Percentiles rank a stretch among this genome's conserved stretches.
Evolutionary conservation across 2,797 vertebrate genomes (phyloP).

Genomic region (Limnodromus scolopaceus): DNA sequence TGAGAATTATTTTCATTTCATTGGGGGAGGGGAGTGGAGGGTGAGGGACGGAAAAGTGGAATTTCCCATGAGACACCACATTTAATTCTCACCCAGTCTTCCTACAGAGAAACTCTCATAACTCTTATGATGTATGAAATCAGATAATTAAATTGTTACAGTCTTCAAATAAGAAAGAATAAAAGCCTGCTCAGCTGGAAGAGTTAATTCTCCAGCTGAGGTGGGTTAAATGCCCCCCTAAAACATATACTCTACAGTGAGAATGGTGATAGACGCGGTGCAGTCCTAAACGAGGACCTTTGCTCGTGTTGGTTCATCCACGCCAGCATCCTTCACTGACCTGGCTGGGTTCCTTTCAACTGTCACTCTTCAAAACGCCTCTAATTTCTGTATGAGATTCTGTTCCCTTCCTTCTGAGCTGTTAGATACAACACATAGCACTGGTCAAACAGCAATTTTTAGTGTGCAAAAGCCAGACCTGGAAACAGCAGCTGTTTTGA

Average conservation of each 20-base stretch:
- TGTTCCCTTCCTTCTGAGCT: neutral
- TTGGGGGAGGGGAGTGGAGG: no score
- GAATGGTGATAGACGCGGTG: neutral
- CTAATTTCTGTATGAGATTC: neutral
- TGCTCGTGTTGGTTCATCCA: neutral
- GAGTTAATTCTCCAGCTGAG: neutral
- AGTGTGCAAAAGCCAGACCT: neutral
- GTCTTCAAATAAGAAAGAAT: neutral
- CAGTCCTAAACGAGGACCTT: neutral
- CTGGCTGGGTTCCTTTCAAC: neutral
- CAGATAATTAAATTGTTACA: neutral
- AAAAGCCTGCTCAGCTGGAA: neutral
- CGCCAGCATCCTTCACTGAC: neutral
- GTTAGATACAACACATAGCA: neutral
- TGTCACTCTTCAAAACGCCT: neutral
- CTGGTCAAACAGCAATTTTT: neutral
- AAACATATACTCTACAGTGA: neutral
- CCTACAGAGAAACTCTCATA: neutral
- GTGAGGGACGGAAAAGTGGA: neutral
- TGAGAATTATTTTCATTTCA: neutral
- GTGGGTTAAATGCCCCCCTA: neutral
- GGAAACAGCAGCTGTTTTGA: neutral
- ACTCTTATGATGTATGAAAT: neutral
- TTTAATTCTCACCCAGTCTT: neutral
- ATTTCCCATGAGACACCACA: neutral